Base-by-base conservation (phyloP, 2,888 invertebrate genomes). In the Amphipyra berbera region DNA sequence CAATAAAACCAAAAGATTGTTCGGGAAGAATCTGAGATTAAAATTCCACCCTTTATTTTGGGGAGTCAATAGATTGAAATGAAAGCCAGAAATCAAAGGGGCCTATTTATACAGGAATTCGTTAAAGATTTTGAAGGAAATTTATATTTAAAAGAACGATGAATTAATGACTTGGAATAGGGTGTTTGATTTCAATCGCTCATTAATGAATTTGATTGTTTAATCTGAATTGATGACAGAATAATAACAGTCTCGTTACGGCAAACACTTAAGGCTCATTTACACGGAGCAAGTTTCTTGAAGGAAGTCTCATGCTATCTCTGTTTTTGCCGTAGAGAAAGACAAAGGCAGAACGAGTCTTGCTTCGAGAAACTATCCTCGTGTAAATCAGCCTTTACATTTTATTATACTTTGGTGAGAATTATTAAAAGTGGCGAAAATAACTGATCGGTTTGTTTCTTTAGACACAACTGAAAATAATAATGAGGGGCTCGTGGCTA, bases 41-140 rank as follows among this genome's bases (percentile, higher is more conserved):
- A 89, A 90, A 89, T 89, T 88, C 88, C 85, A 83, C 81, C 85
- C 86, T 87, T 88, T 88, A 86, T 87, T 88, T 88, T 82, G 79
- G 67, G 70, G 76, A 90, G 82, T 88, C 88, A 88, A 89, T 88
- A 86, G 87, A 89, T 83, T 82, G 85, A 88, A 90, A 88, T 87
- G 87, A 85, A 89, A 82, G 82, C 79, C 78, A 76, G 81, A 83
- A 89, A 88, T 88, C 86, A 86, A 90, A 88, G 84, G 86, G 1
- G 56, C 58, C 69, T 78, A 75, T 80, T 78, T 87, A 82, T 79
- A 73, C 72, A 87, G 79, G 82, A 86, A 82, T 84, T 80, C 80
- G 77, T 76, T 82, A 65, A 77, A 63, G 66, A 79, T 73, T 75
- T 75, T 56, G 58, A 30, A 49, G 50, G 59, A 68, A 72, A 72